Evolutionary conservation across 2,113 vertebrate genomes (phyloP).

Genomic region (Ictidomys tridecemlineatus): DNA sequence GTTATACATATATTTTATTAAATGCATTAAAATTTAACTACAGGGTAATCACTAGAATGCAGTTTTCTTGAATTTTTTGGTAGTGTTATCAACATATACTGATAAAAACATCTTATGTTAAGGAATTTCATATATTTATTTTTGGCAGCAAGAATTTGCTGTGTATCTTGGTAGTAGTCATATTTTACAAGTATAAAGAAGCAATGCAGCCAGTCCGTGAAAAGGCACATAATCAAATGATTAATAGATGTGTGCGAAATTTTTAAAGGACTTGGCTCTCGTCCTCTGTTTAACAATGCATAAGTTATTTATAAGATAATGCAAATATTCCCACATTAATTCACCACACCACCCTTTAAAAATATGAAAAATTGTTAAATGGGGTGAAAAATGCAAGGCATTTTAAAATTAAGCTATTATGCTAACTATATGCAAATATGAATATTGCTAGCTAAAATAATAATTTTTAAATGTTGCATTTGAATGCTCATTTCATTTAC

Average conservation of each 20-base stretch:
- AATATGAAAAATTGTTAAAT: conserved; percentile 84
- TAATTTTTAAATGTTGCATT: conserved; percentile 77
- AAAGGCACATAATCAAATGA: conserved; percentile 73
- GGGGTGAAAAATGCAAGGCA: conserved; percentile 78
- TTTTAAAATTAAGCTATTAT: conserved; percentile 82
- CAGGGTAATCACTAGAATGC: neutral
- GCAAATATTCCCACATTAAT: conserved; percentile 84
- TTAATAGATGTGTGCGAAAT: conserved; percentile 62
- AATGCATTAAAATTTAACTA: conserved; percentile 8
- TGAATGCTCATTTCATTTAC: conserved; percentile 69
- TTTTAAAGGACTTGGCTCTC: conserved; percentile 24
- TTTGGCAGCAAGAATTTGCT: neutral
- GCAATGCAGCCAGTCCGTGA: neutral
- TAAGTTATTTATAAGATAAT: conserved; percentile 83
- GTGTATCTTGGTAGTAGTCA: neutral
- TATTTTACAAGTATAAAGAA: conserved; percentile 58
- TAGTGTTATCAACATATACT: neutral
- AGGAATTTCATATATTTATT: neutral
- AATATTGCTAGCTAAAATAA: conserved; percentile 79
- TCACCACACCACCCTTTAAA: conserved; percentile 70
- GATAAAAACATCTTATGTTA: neutral
- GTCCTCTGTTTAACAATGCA: conserved; percentile 73
- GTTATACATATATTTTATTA: neutral
- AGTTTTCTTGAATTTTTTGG: neutral
- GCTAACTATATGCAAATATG: conserved; percentile 82